Base-by-base conservation (phyloP, 2,113 vertebrate genomes). In the Hipposideros armiger region DNA sequence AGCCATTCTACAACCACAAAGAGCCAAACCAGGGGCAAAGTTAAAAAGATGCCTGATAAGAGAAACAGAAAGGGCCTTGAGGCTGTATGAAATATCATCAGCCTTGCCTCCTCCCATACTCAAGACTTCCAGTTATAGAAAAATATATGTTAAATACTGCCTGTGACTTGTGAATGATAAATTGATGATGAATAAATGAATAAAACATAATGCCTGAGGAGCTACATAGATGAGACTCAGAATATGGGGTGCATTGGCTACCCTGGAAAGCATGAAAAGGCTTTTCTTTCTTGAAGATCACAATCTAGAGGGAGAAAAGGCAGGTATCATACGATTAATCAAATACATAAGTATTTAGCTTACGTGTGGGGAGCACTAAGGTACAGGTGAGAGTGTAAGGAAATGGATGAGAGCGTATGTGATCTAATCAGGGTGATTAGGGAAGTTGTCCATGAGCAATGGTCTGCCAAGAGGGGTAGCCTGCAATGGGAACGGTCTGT, bases 281-380 rank as follows among this genome's bases (percentile, higher is more conserved):
- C 11, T 87, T 84, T 73, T 16, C 10, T 87, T 94, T 77, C 60
- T 76, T 81, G 14, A 32, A 42, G 42, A 58, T 85, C 5, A 62
- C 26, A 77, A 89, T 45, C 32, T 62, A 45, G 50, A 87, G 15
- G 28, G 11, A 17, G 13, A 58, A 70, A 32, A 20, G 16, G 58
- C 11, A 13, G 1, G 5, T 40, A 11, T 66, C 66, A 54, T 47
- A n/a, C 22, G 32, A 94, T 90, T 70, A 73, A 74, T 60, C 62
- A 77, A 74, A 84, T 36, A 56, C 17, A 56, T 70, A 40, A 47
- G 77, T 11, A 92, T 17, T 81, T 94, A 91, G 81, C 84, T 94
- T 81, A 84, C 45, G 45, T 95, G 5, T 69, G 40, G 11, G 19
- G 74, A 69, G 4, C 24, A 22, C n/a, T 66, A 40, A 74, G 45